Base-by-base conservation (phyloP, 92 coral and sea anemone genomes). In the Paragorgia papillata region DNA sequence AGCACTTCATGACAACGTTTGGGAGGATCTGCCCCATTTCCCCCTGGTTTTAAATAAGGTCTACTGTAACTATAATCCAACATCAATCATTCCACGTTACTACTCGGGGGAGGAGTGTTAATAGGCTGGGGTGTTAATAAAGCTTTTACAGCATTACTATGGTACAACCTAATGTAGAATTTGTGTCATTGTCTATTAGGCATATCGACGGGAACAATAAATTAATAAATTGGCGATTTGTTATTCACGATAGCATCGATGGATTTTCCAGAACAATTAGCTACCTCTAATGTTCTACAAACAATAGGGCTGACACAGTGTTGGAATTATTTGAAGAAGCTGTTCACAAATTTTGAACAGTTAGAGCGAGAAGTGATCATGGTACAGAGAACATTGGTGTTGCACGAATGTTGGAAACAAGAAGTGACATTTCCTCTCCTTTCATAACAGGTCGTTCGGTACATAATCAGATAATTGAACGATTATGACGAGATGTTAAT, bases 231-330 rank as follows among this genome's bases (percentile, higher is more conserved):
- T n/a, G n/a, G n/a, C n/a, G n/a, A n/a, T n/a, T n/a, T n/a, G n/a
- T n/a, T n/a, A 70, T 85, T 33, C 88, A 80, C 40, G 85, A 85
- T 20, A 81, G 88, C 40, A 80, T 85, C 63, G 88, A 85, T 74
- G 88, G 88, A 0, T 85, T 43, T 58, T 57, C 75, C 32, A 60
- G 85, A 37, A 63, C 60, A 14, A 74, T 80, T 37, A 84, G 73
- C 14, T 85, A 71, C 61, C 82, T 80, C 15, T 14, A 53, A 7
- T 74, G 86, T 28, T 64, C 86, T 31, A n/a, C n/a, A n/a, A n/a
- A n/a, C n/a, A n/a, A n/a, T n/a, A n/a, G n/a, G n/a, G n/a, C n/a
- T n/a, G n/a, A 56, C 57, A 85, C 89, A 37, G 89, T 85, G 30
- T 24, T 66, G 14, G 25, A 56, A 37, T 79, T 75, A 40, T 73